Conservation (phyloP, 2,113 vertebrate genomes). For the Ailuropoda melanoleuca region DNA sequence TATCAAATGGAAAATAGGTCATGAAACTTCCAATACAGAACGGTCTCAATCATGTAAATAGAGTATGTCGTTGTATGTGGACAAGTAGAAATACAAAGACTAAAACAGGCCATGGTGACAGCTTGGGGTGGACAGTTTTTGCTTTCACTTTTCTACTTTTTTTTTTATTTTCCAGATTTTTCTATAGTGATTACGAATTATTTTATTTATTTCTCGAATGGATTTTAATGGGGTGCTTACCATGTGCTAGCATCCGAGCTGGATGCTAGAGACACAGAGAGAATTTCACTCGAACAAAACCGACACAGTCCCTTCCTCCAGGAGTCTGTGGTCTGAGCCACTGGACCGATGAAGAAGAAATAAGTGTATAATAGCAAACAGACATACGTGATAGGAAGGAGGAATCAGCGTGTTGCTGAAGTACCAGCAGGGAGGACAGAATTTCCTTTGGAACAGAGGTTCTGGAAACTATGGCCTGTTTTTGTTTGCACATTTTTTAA, state of each 20-base stretch:
- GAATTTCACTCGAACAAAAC: neutral
- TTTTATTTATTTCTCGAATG: neutral
- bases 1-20: neutral
- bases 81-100: neutral
- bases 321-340: neutral
- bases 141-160: neutral
- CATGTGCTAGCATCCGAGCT: too few species aligned
- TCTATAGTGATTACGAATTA: neutral
- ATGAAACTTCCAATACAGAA: neutral
- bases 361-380: neutral
- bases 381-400: neutral
- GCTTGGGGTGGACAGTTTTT: neutral
- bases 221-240: neutral
- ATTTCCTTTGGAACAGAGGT: neutral
- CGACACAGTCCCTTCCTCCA: neutral
- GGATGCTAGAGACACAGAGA: neutral
- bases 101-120: neutral
- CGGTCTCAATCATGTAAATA: neutral
- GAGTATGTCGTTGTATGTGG: neutral
- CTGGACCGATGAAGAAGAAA: neutral
- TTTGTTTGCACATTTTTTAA: neutral
- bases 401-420: neutral
- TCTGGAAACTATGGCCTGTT: neutral
- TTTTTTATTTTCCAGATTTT: neutral
- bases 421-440: neutral